phyloP scores from a whole-genome alignment of 2,888 invertebrate genomes.

The Schizotus pectinicornis region DNA sequence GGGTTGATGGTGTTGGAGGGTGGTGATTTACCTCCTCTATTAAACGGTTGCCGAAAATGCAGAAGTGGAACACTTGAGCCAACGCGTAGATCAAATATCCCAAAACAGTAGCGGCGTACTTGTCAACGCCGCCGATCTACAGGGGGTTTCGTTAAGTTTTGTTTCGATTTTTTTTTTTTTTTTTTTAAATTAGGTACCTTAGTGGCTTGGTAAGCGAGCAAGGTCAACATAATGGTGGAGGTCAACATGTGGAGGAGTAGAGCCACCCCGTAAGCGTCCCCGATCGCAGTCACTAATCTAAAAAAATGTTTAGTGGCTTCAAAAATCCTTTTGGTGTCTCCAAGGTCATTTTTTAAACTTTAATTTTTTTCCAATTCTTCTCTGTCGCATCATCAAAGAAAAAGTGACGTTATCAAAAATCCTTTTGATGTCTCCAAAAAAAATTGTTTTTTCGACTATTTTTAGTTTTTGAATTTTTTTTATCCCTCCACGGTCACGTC shows the following conservation, averaged over 20 bases:
- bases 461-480: too few species aligned
- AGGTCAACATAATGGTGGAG: constrained; percentile 81
- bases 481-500: too few species aligned
- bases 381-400: too few species aligned
- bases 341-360: too few species aligned
- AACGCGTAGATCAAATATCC: constrained; percentile 82
- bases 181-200: constrained; percentile 62
- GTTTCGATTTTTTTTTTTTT: constrained; percentile 28
- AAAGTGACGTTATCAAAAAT: too few species aligned
- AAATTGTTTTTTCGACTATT: too few species aligned
- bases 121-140: constrained; percentile 77
- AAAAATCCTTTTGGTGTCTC: too few species aligned
- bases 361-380: too few species aligned
- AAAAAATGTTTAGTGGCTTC: too few species aligned
- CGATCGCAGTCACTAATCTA: constrained; percentile 81
- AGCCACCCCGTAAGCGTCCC: constrained; percentile 85
- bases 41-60: constrained; percentile 84
- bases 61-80: constrained; percentile 86
- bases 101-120: constrained; percentile 78
- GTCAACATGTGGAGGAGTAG: constrained; percentile 84
- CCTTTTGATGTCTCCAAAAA: too few species aligned
- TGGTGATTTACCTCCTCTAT: constrained; percentile 75
- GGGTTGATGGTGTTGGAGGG: constrained; percentile 62
- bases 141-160: constrained; percentile 30
- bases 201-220: constrained; percentile 86